phyloP scores from a whole-genome alignment of 2,113 vertebrate species.

The Donacobius atricapilla region DNA sequence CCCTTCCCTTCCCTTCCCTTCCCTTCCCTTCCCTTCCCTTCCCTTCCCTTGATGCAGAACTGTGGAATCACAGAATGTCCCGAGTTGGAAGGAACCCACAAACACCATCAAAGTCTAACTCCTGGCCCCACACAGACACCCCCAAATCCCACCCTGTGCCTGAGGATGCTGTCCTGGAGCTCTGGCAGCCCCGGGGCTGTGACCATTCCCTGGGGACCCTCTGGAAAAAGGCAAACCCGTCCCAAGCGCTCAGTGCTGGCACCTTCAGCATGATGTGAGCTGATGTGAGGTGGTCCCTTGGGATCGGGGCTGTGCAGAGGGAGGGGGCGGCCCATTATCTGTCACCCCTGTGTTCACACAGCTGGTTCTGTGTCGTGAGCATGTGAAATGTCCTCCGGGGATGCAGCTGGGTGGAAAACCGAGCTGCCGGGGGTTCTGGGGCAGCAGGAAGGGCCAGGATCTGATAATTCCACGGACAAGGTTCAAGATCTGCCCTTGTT shows the following conservation, averaged over 20 bases:
- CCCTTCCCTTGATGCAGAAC: not conserved
- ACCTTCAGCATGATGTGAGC: accelerated
- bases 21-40: not conserved
- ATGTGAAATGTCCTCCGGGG: not conserved
- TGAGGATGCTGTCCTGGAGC: not conserved
- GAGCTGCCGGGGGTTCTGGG: not conserved
- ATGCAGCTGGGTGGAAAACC: not conserved
- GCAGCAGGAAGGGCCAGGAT: not conserved
- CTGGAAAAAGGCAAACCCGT: not conserved
- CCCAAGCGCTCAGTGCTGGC: not conserved
- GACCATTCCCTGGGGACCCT: not conserved
- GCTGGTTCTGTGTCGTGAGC: not conserved
- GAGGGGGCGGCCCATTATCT: not conserved
- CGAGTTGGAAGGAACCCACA: not conserved
- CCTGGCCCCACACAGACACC: not conserved
- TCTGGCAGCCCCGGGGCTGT: not conserved
- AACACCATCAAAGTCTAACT: not conserved
- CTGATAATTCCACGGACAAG: accelerated
- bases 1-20: too few relatives aligned
- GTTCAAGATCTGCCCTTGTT: not conserved
- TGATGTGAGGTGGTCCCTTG: not conserved
- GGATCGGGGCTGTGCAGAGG: not conserved
- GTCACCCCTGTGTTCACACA: not conserved
- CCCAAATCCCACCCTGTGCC: not conserved
- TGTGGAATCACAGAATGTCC: not conserved